Evolutionary conservation across 2,797 vertebrate species (phyloP), one percentile per base, ranked within the genome.

Genomic region (Spea hammondii): DNA sequence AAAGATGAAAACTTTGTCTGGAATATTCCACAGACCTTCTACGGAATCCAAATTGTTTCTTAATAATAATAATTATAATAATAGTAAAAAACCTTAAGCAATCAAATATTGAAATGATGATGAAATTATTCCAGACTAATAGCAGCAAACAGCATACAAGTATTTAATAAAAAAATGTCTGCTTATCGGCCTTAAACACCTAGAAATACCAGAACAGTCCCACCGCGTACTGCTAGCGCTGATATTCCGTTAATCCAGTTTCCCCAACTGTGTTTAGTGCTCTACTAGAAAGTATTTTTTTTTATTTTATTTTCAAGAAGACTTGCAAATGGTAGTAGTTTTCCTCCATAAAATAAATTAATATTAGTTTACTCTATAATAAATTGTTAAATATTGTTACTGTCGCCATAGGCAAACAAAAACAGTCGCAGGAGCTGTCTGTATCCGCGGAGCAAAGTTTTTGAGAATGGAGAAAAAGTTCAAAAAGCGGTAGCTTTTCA

Each of bases 291-390:
- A 62, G 59, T 62, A n/a, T 11, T 59, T 59, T 3, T 59, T 13
- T 59, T 84, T 88, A 90, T 86, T 86, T 91, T 87, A 86, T 86
- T 88, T 88, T 92, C 91, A 87, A 89, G 91, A 91, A 91, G 88
- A 88, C 85, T 91, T 91, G 90, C 83, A 83, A 83, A 86, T 76
- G 89, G 92, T 83, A 94, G 93, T 93, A 95, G 92, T 92, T 94
- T 93, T 90, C 84, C 88, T 89, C 94, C 91, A 93, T 94, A 94
- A 93, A 97, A 98, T 99, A 97, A 98, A 96, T 98, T 96, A 98
- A 96, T 95, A 97, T 95, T 95, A 95, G 90, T 93, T 88, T 91
- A 91, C 93, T 93, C 91, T 93, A 90, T 92, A 93, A 86, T 91
- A 90, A 90, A 92, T 85, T 94, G 95, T 96, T 97, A 98, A 98